phyloP scores from a whole-genome alignment of 2,113 vertebrate species.

The Rhineura floridana region DNA sequence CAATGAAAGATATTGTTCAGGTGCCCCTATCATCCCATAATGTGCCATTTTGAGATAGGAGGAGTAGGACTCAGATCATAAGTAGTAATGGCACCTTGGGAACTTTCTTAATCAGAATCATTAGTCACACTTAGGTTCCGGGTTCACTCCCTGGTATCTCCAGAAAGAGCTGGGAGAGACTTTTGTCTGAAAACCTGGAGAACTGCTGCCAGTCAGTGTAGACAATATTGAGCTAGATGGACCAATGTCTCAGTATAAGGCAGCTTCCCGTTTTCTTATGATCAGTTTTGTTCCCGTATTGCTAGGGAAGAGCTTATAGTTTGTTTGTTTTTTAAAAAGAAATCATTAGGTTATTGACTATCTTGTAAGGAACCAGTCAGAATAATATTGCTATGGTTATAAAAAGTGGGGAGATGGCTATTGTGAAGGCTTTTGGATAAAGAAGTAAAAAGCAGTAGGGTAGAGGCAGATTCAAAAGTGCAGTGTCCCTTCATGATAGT shows the following conservation, averaged over 20 bases:
- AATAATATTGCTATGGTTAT: neutral
- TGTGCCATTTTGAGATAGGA: neutral
- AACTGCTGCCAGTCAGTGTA: no score
- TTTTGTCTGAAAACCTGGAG: no score
- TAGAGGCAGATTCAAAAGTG: no score
- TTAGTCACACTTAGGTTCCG: neutral
- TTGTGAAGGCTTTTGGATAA: neutral
- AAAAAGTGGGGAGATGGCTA: neutral
- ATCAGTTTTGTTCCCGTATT: neutral
- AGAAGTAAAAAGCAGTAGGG: neutral
- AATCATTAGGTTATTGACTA: no score
- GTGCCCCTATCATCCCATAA: neutral
- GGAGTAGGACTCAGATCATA: neutral
- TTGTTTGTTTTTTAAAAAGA: no score
- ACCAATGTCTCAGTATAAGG: no score
- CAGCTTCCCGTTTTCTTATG: no score
- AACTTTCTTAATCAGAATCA: neutral
- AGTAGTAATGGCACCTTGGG: neutral
- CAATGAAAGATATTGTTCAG: neutral
- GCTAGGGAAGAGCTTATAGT: neutral
- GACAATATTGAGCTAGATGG: no score
- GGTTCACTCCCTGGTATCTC: no score
- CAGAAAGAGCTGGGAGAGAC: no score
- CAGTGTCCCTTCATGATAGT: no score
- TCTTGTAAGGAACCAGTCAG: neutral